Evolutionary conservation across 92 coral and sea anemone species (phyloP).

Genomic region (Plumapathes pennacea): DNA sequence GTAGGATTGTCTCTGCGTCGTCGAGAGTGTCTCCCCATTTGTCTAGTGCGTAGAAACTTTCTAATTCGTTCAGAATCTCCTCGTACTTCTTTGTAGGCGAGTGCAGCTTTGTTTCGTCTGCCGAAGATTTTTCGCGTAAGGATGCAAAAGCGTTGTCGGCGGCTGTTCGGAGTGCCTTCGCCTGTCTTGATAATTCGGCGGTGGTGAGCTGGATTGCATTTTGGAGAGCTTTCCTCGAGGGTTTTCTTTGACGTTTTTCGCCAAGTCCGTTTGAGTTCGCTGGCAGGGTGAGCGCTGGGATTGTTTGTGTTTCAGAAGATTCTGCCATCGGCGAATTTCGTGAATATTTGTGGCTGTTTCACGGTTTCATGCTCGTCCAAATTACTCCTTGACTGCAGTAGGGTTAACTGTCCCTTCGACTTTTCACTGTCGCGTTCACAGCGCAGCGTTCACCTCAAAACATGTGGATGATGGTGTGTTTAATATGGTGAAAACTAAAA

Average conservation of each 20-base stretch:
- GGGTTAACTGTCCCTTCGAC: too few species aligned
- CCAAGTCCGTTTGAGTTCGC: neutral
- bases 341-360: too few species aligned
- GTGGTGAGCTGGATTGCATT: neutral
- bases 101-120: neutral
- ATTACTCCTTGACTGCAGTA: too few species aligned
- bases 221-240: constrained; percentile 1
- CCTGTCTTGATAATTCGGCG: neutral
- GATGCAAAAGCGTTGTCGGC: neutral
- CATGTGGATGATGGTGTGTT: too few species aligned
- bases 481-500: too few species aligned
- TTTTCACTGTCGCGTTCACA: too few species aligned
- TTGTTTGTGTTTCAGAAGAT: too few species aligned
- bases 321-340: too few species aligned
- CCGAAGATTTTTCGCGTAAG: neutral
- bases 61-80: neutral
- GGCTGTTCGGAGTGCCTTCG: constrained; percentile 1
- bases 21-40: constrained; percentile 34
- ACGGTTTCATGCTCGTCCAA: too few species aligned
- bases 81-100: constrained; percentile 2
- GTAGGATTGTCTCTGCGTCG: neutral
- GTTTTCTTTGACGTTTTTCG: neutral
- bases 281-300: neutral
- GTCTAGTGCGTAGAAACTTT: constrained; percentile 21
- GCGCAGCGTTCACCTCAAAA: too few species aligned